These are phyloP conservation scores for Crambe crambe DNA, from an alignment of 37 sponge, comb jelly and placozoan species.

Conservation along the genomic window DNA sequence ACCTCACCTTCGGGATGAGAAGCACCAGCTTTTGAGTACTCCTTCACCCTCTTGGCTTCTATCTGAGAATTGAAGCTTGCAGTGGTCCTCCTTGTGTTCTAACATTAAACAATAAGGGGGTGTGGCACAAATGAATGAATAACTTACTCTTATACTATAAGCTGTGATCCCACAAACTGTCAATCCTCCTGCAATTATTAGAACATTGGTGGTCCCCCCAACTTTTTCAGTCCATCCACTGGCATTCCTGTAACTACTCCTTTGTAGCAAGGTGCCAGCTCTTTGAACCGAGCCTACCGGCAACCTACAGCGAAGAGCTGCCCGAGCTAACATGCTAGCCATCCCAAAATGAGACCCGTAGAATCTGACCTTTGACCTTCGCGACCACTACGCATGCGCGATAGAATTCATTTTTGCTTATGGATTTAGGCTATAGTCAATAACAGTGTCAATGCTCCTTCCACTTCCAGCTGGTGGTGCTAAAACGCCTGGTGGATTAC, in stretches of 20 bases:
- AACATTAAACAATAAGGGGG: slow-evolving; percentile 3
- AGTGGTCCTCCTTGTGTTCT: not conserved
- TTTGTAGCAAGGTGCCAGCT: not conserved
- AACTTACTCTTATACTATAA: slow-evolving; percentile 12
- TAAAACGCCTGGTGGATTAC: too few relatives aligned
- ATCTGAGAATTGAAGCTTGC: not conserved
- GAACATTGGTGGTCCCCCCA: not conserved
- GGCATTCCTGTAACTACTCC: not conserved
- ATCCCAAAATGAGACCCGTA: not conserved
- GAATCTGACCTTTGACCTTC: not conserved
- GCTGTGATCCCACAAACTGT: slow-evolving; percentile 7
- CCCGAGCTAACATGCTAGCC: slow-evolving; percentile 9
- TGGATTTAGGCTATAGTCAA: not conserved
- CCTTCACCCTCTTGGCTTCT: not conserved
- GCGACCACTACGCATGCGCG: not conserved
- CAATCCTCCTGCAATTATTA: slow-evolving; percentile 7
- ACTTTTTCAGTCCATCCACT: not conserved
- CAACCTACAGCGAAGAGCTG: not conserved
- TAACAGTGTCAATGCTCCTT: not conserved
- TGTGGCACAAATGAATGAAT: not conserved
- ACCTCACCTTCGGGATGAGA: slow-evolving; percentile 59
- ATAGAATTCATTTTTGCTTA: not conserved
- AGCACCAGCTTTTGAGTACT: slow-evolving; percentile 30
- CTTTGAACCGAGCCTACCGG: not conserved
- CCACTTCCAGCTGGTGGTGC: too few relatives aligned